Conservation (phyloP, 2,113 vertebrate genomes). For the Rhinoptilus africanus region DNA sequence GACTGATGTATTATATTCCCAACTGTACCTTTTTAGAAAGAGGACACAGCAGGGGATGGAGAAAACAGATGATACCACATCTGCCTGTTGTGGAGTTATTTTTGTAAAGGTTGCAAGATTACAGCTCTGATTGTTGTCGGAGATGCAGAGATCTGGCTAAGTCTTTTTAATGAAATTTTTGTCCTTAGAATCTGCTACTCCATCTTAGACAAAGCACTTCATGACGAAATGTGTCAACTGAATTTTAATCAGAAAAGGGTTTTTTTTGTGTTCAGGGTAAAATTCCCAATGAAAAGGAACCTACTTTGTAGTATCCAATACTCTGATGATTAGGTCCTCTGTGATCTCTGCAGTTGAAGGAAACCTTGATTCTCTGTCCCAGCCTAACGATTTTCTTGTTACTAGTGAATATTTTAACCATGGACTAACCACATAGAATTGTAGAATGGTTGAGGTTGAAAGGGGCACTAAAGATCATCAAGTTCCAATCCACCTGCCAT, state of each 20-base stretch:
- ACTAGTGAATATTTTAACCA: not conserved
- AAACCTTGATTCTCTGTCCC: not conserved
- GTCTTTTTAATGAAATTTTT: not conserved
- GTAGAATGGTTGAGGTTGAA: not conserved
- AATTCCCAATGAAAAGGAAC: slow-evolving; percentile 12
- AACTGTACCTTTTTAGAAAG: not conserved
- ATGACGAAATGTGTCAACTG: not conserved
- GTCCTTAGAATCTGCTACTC: not conserved
- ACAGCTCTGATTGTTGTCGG: not conserved
- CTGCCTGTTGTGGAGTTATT: slow-evolving; percentile 5
- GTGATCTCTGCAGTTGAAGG: not conserved
- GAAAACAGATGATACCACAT: slow-evolving; percentile 44
- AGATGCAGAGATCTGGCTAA: not conserved
- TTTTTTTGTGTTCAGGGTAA: not conserved
- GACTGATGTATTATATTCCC: not conserved
- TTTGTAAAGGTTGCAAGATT: not conserved
- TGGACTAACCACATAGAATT: not conserved
- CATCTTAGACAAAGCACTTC: not conserved
- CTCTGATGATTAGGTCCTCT: not conserved
- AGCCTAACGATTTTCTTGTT: not conserved
- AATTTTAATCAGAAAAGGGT: not conserved
- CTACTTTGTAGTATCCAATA: not conserved
- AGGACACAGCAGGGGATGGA: not conserved
- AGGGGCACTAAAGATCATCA: not conserved
- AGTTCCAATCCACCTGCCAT: not conserved